phyloP scores from a whole-genome alignment of 2,797 vertebrate species.

The Tamandua tetradactyla region DNA sequence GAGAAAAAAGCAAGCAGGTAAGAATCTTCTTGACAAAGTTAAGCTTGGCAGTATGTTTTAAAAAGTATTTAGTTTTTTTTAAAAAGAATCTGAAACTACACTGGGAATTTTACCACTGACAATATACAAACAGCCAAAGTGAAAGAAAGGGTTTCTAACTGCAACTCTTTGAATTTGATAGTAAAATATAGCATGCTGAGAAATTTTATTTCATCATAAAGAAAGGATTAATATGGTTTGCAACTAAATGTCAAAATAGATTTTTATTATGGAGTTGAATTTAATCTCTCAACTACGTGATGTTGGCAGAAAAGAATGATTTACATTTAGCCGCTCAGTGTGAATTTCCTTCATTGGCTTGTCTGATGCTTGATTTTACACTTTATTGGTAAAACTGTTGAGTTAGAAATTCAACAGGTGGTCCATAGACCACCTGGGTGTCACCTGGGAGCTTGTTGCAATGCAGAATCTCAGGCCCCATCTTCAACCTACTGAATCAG shows the following conservation, averaged over 20 bases:
- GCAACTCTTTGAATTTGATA: conserved; percentile 53
- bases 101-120: conserved; percentile 30
- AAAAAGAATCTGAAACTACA: conserved; percentile 32
- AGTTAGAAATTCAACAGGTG: background rate
- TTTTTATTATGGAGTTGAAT: conserved; percentile 73
- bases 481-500: background rate
- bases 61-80: conserved; percentile 4
- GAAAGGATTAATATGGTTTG: conserved; percentile 73
- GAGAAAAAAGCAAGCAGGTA: background rate
- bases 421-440: background rate
- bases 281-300: conserved; percentile 70
- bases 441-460: background rate
- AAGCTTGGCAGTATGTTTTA: background rate
- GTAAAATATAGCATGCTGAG: conserved; percentile 59
- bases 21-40: background rate
- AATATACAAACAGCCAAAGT: conserved; percentile 6
- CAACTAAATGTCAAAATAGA: conserved; percentile 74
- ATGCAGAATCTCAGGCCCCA: background rate
- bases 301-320: conserved; percentile 64
- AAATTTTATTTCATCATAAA: conserved; percentile 74
- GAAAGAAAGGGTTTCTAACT: conserved; percentile 47
- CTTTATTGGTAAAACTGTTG: background rate
- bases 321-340: conserved; percentile 39
- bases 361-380: conserved; percentile 37
- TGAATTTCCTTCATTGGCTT: conserved; percentile 22